Evolutionary conservation across 2,797 vertebrate genomes (phyloP), one percentile per base, ranked within the genome.

Genomic region (Numenius phaeopus): DNA sequence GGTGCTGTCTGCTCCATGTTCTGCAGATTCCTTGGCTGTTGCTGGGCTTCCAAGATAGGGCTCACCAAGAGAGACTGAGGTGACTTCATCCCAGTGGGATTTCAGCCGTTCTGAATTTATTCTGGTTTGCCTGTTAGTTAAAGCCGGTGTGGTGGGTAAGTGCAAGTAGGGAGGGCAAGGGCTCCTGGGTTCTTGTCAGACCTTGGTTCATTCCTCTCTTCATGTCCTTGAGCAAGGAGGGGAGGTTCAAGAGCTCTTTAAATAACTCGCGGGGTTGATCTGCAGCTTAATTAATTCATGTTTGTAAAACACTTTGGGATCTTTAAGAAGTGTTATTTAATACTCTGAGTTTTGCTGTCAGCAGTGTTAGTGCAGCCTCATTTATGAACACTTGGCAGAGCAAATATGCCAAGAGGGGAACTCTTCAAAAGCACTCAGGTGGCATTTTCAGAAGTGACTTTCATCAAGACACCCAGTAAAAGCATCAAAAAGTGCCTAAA

Each of bases 321-420:
- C 47, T 89, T 82, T 87, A 76, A 52, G 77, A 91, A 79, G 50
- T 49, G 55, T 91, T 95, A 81, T 66, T 89, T 94, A 97, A 82
- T 87, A 70, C n/a, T 61, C 40, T 2, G 2, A 52, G 30, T 89
- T 89, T 91, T 95, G 62, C 90, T 90, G 66, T 87, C 71, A 85
- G 73, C 20, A 11, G 20, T 20, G 9, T 84, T 90, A 79, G 26
- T 1, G 0, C 59, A 75, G 49, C 59, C 37, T 65, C 40, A 37
- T 82, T 82, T 96, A 66, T 73, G 78, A 95, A 69, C n/a, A 49
- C 39, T 80, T 91, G 59, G 37, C 75, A 77, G 86, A 93, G 71
- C 49, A 91, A 86, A 88, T 83, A 84, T 67, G 59, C 73, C 70
- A 29, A 73, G 32, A 40, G 44, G 22, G 10, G 1, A 69, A 29